Conservation (phyloP, 2,113 vertebrate genomes). For the Telmatochromis sp. region DNA sequence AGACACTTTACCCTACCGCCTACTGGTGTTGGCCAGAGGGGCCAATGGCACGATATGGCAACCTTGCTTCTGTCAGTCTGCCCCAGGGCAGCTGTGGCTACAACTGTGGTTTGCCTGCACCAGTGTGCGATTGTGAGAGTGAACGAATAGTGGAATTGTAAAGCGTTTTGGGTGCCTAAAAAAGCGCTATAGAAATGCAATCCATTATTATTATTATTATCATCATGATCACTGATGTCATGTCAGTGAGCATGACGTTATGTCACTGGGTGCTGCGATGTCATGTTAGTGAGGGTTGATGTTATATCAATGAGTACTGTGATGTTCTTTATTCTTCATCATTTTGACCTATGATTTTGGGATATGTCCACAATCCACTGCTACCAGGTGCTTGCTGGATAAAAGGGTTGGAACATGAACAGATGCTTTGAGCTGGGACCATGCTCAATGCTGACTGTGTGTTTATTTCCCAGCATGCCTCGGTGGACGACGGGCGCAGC, state of each 20-base stretch:
- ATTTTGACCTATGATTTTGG: background rate
- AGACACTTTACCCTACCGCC: background rate
- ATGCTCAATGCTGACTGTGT: background rate
- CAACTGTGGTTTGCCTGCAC: background rate
- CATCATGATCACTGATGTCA: background rate
- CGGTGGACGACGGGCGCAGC: background rate
- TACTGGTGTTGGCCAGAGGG: background rate
- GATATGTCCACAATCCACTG: background rate
- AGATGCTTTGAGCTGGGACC: background rate
- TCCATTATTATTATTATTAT: background rate
- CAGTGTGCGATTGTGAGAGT: background rate
- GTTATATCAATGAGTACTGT: background rate
- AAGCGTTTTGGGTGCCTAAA: background rate
- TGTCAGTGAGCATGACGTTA: background rate
- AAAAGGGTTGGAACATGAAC: background rate
- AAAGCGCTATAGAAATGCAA: background rate
- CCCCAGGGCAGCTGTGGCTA: background rate
- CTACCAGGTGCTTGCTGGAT: background rate
- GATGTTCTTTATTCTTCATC: background rate
- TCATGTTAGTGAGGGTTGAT: background rate
- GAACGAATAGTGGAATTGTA: background rate
- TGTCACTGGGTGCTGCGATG: background rate
- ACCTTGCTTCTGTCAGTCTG: background rate
- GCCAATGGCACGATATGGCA: background rate
- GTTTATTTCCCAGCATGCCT: conserved; percentile 1